phyloP scores from a whole-genome alignment of 2,888 invertebrate species.

The Adelphocoris suturalis region DNA sequence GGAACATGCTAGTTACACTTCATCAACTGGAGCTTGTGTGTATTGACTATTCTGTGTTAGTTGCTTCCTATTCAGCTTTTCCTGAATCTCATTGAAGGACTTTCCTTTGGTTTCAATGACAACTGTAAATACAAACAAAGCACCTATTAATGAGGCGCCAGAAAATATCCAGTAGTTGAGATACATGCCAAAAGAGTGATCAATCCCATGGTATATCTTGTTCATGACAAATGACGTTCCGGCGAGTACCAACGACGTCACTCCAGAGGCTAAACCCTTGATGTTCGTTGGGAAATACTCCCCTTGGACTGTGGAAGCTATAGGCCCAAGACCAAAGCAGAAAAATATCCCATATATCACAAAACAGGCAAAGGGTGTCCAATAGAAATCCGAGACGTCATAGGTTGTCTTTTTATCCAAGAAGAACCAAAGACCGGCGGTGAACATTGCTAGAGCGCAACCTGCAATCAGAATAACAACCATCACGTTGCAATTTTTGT shows the following conservation, averaged over 20 bases:
- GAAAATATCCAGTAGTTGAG: conserved; percentile 84
- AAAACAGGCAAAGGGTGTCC: conserved; percentile 73
- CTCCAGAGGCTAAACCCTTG: conserved; percentile 82
- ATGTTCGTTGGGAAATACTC: conserved; percentile 84
- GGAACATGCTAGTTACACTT: not conserved
- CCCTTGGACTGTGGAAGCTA: conserved; percentile 83
- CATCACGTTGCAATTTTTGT: too few relatives aligned
- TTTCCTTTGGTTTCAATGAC: conserved; percentile 86
- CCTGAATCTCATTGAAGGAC: conserved; percentile 85
- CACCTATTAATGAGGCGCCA: conserved; percentile 80
- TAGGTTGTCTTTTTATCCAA: conserved; percentile 62
- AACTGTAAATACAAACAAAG: conserved; percentile 81
- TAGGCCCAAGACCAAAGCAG: conserved; percentile 82
- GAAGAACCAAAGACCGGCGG: conserved; percentile 73
- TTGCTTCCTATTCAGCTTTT: conserved; percentile 79
- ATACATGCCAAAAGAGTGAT: conserved; percentile 83
- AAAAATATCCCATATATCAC: conserved; percentile 78
- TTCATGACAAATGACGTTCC: conserved; percentile 82
- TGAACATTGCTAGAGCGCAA: conserved; percentile 69
- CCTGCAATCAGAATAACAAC: conserved; percentile 47
- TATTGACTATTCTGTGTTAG: not conserved
- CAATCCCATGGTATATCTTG: conserved; percentile 82
- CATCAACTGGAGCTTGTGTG: not conserved
- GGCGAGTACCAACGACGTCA: conserved; percentile 82
- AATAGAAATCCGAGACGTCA: conserved; percentile 72